Evolutionary conservation across 2,797 vertebrate species (phyloP).

Genomic region (Epinephelus malabaricus): DNA sequence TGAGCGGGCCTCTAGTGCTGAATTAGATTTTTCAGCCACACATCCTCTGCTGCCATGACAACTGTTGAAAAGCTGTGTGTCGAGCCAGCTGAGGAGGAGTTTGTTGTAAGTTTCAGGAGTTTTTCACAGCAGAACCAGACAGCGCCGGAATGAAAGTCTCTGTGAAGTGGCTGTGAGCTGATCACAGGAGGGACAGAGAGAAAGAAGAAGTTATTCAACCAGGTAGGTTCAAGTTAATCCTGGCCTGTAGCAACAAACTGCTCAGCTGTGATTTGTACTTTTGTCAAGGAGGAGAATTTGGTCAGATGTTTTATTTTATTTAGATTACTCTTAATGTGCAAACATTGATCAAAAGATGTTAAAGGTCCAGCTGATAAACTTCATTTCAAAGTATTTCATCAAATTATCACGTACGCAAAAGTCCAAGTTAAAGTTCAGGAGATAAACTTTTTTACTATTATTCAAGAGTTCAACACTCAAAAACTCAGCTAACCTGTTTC

Average conservation of each 20-base stretch:
- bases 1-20: constrained; percentile 40
- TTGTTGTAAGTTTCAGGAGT: constrained; percentile 54
- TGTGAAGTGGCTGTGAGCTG: constrained; percentile 33
- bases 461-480: no score
- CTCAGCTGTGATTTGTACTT: neutral
- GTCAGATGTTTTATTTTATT: constrained; percentile 2
- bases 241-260: neutral
- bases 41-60: constrained; percentile 66
- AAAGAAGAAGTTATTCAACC: neutral
- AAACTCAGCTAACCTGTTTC: no score
- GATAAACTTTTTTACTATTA: no score
- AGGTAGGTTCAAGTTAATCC: constrained; percentile 49
- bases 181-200: neutral
- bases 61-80: constrained; percentile 61
- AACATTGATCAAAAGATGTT: neutral
- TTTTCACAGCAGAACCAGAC: constrained; percentile 74
- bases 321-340: neutral
- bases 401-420: no score
- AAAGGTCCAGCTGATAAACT: neutral
- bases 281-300: neutral
- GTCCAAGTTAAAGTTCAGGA: no score
- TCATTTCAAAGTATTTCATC: no score
- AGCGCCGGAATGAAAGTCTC: constrained; percentile 57
- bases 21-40: constrained; percentile 69
- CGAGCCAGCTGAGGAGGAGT: constrained; percentile 52